Conservation (phyloP, 2,888 invertebrate genomes). For the Biston stratarius region DNA sequence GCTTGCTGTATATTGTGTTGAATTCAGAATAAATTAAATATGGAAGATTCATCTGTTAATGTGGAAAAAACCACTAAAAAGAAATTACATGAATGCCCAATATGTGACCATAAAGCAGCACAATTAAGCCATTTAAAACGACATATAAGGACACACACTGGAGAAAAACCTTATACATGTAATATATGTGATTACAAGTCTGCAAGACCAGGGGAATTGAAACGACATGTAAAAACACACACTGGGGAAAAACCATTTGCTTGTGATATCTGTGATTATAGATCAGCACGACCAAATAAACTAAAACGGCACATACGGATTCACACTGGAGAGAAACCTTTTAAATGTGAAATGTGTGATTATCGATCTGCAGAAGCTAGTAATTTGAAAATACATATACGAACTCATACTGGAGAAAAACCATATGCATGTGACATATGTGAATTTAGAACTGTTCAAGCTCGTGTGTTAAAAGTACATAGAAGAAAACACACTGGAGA, state of each 20-base stretch:
- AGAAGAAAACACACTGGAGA: neutral
- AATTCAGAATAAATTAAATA: neutral
- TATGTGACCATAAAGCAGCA: neutral
- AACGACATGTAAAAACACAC: neutral
- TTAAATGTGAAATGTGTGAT: neutral
- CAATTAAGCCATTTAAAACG: neutral
- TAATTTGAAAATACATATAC: neutral
- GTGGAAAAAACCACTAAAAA: neutral
- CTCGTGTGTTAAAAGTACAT: neutral
- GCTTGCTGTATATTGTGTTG: no score
- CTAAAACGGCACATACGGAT: neutral
- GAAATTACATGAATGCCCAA: neutral
- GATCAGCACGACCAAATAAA: neutral
- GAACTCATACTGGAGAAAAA: neutral
- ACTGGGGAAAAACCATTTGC: neutral
- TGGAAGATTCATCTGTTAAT: neutral
- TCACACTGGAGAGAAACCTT: constrained; percentile 3
- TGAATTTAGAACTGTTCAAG: neutral
- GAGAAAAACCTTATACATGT: neutral
- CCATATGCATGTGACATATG: neutral
- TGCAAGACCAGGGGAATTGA: neutral
- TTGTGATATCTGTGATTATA: neutral
- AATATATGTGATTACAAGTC: neutral
- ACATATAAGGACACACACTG: constrained; percentile 1
- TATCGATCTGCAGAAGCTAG: neutral